Percentiles rank a stretch among this genome's conserved stretches.
phyloP scores from a whole-genome alignment of 1,140 invertebrate species.

The Holcopasites calliopsidis region DNA sequence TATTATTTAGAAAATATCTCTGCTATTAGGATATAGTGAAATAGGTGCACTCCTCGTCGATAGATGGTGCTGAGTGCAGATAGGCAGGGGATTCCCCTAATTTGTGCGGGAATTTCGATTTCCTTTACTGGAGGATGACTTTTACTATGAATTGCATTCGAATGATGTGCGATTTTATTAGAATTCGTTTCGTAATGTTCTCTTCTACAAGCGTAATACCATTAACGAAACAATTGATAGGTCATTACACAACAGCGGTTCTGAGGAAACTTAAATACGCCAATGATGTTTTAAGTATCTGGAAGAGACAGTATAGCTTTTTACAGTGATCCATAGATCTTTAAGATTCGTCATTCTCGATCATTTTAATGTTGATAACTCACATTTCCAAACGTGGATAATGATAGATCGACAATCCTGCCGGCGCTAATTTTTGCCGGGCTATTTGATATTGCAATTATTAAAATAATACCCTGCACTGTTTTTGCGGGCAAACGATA shows the following conservation, averaged over 20 bases:
- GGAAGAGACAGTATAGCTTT: neutral
- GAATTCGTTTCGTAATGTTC: neutral
- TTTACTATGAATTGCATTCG: neutral
- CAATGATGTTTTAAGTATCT: constrained; percentile 55
- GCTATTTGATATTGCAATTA: constrained; percentile 44
- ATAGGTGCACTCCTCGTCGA: neutral
- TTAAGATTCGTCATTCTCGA: neutral
- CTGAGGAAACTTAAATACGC: constrained; percentile 49
- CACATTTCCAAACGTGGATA: constrained; percentile 42
- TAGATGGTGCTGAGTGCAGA: neutral
- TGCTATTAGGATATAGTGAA: neutral
- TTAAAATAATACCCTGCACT: constrained; percentile 19
- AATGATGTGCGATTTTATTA: neutral
- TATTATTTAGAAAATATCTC: neutral
- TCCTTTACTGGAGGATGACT: too few species aligned
- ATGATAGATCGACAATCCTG: constrained; percentile 46
- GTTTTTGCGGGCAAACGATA: constrained; percentile 35
- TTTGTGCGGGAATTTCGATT: neutral
- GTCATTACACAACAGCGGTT: constrained; percentile 25
- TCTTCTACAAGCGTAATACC: neutral
- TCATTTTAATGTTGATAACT: neutral
- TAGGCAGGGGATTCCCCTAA: neutral
- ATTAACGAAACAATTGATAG: neutral
- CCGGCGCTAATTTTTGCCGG: constrained; percentile 54
- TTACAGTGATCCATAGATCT: neutral